Percentiles rank a stretch among this genome's conserved stretches.
Evolutionary conservation across 1,140 invertebrate species (phyloP).

Genomic region (Trachelipus rathkii): DNA sequence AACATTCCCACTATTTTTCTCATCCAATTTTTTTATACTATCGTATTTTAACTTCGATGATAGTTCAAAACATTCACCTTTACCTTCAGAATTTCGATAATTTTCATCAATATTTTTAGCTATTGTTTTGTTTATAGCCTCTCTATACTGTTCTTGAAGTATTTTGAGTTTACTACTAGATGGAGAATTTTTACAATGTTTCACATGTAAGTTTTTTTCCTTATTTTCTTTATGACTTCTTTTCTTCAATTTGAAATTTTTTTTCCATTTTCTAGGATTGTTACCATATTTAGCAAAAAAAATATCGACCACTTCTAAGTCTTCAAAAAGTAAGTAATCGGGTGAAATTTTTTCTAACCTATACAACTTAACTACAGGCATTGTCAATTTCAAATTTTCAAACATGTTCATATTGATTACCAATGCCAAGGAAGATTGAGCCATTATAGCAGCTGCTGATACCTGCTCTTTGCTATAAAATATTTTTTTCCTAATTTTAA

Average conservation of each 20-base stretch:
- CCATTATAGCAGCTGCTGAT: not conserved
- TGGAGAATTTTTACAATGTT: not conserved
- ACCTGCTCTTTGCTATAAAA: not conserved
- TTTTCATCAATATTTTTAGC: not conserved
- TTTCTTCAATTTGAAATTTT: not conserved
- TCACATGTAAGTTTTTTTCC: not conserved
- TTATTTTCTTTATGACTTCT: not conserved
- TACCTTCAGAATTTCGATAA: too few species aligned
- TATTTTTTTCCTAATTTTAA: not conserved
- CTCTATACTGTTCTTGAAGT: not conserved
- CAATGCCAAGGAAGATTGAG: not conserved
- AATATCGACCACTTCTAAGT: not conserved
- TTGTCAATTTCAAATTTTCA: not conserved
- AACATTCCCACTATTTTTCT: too few species aligned
- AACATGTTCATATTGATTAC: not conserved
- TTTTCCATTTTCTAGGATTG: conserved; percentile 1
- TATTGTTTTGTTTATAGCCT: not conserved
- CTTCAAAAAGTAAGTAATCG: not conserved
- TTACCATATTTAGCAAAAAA: not conserved
- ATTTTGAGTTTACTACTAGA: not conserved
- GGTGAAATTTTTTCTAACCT: not conserved
- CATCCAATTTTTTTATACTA: too few species aligned
- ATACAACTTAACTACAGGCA: not conserved
- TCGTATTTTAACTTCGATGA: too few species aligned
- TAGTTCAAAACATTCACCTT: too few species aligned